phyloP scores from a whole-genome alignment of 2,797 vertebrate genomes.

The Cryptoprocta ferox region DNA sequence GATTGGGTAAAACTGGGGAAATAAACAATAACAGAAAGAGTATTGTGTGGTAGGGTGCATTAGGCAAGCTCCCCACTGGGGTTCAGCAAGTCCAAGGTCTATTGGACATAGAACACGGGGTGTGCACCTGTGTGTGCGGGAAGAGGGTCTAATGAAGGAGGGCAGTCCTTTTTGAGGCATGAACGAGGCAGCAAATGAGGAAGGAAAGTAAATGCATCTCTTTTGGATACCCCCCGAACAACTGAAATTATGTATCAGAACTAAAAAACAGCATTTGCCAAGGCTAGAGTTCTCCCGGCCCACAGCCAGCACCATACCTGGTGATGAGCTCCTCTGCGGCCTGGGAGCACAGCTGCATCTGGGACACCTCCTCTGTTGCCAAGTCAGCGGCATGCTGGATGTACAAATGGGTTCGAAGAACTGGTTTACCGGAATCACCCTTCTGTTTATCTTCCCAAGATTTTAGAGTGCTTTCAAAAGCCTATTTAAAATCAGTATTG shows the following conservation, averaged over 20 bases:
- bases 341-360: conserved; percentile 94
- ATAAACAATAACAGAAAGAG: neutral
- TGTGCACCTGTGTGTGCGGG: accelerated
- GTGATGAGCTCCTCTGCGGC: conserved; percentile 98
- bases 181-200: neutral
- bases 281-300: neutral
- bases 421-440: conserved; percentile 92
- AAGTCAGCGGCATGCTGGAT: conserved; percentile 95
- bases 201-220: neutral
- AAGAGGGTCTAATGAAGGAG: neutral
- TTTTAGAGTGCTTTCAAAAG: conserved; percentile 98
- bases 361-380: conserved; percentile 92
- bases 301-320: conserved; percentile 83
- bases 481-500: conserved; percentile 86
- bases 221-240: neutral
- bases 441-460: conserved; percentile 99
- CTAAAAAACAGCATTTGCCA: neutral
- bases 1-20: neutral
- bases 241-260: neutral
- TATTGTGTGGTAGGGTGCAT: too few relatives aligned
- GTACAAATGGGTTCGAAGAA: conserved; percentile 93
- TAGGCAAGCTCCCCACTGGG: neutral
- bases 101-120: neutral
- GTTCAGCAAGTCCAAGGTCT: neutral
- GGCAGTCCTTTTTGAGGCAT: accelerated